Base-by-base conservation (phyloP, 92 coral and sea anemone species). In the Ricordea florida region DNA sequence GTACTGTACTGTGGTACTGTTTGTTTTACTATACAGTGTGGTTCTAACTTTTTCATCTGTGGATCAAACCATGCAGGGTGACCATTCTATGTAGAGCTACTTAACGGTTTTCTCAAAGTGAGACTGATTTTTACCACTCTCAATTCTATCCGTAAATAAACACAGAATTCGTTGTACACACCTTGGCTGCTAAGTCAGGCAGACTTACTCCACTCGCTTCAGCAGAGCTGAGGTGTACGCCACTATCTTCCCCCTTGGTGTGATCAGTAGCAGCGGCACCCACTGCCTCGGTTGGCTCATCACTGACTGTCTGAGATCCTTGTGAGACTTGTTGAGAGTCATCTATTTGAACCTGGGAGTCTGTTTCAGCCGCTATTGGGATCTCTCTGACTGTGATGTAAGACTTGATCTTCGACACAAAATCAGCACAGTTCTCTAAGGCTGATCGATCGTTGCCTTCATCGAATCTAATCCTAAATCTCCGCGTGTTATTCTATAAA, bases 401-500 rank as follows among this genome's bases (percentile, higher is more conserved):
- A 8, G 83, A 67, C n/a, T 94, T 82, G 46, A 89, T 82, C 34
- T 53, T 57, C 20, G 47, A 57, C 31, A 92, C 85, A 53, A 94
- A 91, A 36, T 91, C 92, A 9, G 73, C 87, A 59, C 98, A 94
- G 48, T 69, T 73, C 35, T 80, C 96, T 17, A 24, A 10, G 17
- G 92, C 83, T 5, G 90, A 77, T 53, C 58, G 43, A 4, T 81
- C 72, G 13, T 74, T 69, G 7, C 86, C 81, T 26, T 52, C 81
- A 34, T 70, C 66, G 59, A 94, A 94, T 82, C 88, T 91, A 42
- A 94, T 72, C 18, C 98, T 86, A 68, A 91, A 94, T 30, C 87
- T 81, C 48, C 97, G 69, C 8, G 84, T 69, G 22, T 81, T 90
- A 34, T 82, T 85, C 98, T 94, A 36, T 35, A 23, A 37, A 10